Evolutionary conservation across 2,888 invertebrate species (phyloP).

Genomic region (Cephalotes varians): DNA sequence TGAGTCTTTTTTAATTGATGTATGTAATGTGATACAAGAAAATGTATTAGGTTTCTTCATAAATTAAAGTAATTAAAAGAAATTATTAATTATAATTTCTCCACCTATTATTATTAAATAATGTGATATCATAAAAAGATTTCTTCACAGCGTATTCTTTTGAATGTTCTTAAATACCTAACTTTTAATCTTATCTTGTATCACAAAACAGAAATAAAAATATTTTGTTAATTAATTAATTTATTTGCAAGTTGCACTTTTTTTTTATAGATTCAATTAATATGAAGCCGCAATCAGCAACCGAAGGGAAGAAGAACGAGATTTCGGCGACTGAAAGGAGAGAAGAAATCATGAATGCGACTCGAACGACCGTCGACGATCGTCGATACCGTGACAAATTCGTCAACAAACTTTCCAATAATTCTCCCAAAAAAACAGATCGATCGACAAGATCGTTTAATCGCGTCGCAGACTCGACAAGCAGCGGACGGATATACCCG

Average conservation of each 20-base stretch:
- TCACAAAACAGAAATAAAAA: neutral
- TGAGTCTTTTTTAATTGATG: neutral
- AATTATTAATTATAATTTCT: too few relatives aligned
- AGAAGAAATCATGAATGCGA: neutral
- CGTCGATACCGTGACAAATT: neutral
- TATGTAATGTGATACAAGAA: neutral
- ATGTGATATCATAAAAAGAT: neutral
- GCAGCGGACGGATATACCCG: neutral
- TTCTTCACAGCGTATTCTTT: neutral
- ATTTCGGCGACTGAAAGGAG: neutral
- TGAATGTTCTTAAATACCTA: neutral
- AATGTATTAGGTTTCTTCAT: neutral
- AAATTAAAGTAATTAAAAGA: too few relatives aligned
- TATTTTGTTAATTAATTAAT: neutral
- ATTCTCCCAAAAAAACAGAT: neutral
- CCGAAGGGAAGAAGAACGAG: neutral
- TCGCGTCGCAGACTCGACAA: neutral
- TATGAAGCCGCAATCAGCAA: neutral
- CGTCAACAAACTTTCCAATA: neutral
- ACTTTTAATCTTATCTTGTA: neutral
- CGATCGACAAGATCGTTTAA: neutral
- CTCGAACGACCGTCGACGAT: neutral
- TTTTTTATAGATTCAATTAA: conserved; percentile 2
- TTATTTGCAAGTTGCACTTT: neutral
- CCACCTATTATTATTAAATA: too few relatives aligned